These are phyloP conservation scores for Agrotis exclamationis DNA, from an alignment of 2,888 invertebrate genomes.

Conservation along the genomic window DNA sequence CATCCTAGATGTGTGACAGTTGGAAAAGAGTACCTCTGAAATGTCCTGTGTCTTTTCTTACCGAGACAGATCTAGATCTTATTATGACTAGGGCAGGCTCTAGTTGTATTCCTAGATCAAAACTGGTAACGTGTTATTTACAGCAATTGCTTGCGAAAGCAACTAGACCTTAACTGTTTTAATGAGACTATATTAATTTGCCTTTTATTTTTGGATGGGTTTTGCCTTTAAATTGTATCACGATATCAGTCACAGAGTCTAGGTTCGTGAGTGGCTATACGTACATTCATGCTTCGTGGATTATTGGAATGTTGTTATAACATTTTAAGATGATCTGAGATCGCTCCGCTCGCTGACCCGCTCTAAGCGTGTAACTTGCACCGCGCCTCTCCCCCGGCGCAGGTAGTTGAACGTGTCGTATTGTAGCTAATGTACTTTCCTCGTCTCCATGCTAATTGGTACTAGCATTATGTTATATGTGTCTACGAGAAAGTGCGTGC, in stretches of 20 bases:
- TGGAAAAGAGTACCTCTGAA: neutral
- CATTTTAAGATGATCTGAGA: neutral
- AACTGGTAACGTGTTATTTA: neutral
- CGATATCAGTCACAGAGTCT: too few species aligned
- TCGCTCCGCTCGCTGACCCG: neutral
- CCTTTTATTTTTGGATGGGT: too few species aligned
- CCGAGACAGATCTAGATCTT: too few species aligned
- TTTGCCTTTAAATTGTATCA: too few species aligned
- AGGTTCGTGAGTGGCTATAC: too few species aligned
- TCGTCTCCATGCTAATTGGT: slow-evolving; percentile 63
- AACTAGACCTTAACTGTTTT: neutral
- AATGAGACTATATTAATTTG: too few species aligned
- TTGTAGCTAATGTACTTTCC: slow-evolving; percentile 64
- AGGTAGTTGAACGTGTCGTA: slow-evolving; percentile 65
- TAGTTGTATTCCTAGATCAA: too few species aligned
- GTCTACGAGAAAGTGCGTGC: slow-evolving; percentile 59
- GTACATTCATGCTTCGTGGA: too few species aligned
- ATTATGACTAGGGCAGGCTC: too few species aligned
- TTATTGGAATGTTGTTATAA: too few species aligned
- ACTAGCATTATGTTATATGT: slow-evolving; percentile 45
- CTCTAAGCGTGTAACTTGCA: slow-evolving; percentile 15
- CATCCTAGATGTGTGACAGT: too few species aligned
- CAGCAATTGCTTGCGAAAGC: neutral
- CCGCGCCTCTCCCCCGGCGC: neutral
- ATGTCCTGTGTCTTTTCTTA: too few species aligned